Percentiles rank a stretch among this genome's conserved stretches.
Conservation (phyloP, 2,113 vertebrate genomes). For the Eleginops maclovinus region DNA sequence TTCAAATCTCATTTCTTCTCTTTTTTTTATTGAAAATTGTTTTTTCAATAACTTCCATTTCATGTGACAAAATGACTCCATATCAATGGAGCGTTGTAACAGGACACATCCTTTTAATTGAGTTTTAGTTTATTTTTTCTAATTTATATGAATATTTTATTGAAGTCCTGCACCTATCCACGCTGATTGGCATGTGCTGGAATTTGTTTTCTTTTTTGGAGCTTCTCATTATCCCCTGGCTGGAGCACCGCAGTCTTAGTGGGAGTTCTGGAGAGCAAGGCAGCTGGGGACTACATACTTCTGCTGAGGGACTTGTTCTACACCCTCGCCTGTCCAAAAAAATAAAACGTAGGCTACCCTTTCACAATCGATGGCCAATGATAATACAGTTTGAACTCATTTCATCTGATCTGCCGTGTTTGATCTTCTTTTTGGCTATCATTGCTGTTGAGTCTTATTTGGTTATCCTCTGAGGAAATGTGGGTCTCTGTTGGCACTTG, state of each 20-base stretch:
- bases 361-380: neutral
- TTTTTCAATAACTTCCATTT: no score
- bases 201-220: neutral
- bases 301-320: neutral
- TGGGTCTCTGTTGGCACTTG: constrained; percentile 1
- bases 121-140: no score
- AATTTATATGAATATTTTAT: no score
- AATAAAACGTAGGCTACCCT: neutral
- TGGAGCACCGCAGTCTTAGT: neutral
- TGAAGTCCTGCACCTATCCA: no score
- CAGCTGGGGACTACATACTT: neutral
- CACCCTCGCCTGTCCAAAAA: neutral
- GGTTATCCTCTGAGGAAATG: constrained; percentile 10
- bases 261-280: neutral
- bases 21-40: neutral
- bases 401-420: constrained; percentile 41
- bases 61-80: no score
- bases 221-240: neutral
- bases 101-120: no score
- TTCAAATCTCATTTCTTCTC: neutral
- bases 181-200: neutral
- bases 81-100: no score
- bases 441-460: constrained; percentile 58
- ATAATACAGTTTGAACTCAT: constrained; percentile 4
- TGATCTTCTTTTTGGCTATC: constrained; percentile 67